These are phyloP conservation scores for Urocitellus parryii DNA, from an alignment of 2,113 vertebrate genomes.

Conservation along the genomic window DNA sequence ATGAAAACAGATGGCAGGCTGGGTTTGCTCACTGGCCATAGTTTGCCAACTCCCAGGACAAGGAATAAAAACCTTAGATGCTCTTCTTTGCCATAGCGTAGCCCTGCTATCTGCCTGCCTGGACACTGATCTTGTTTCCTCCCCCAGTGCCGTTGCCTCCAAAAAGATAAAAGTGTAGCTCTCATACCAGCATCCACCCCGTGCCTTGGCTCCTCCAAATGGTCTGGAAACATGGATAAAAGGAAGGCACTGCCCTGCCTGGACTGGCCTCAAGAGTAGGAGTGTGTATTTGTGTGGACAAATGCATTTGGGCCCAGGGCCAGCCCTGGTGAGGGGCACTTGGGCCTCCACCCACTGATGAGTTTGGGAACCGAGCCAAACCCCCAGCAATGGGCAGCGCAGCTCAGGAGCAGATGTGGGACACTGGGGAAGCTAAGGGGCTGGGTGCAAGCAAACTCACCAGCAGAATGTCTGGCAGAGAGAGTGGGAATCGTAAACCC, in stretches of 20 bases:
- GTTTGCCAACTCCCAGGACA: neutral
- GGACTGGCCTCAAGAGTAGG: neutral
- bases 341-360: neutral
- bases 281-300: neutral
- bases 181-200: neutral
- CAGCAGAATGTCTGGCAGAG: conserved; percentile 70
- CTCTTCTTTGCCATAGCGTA: neutral
- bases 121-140: neutral
- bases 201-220: neutral
- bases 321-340: conserved; percentile 12
- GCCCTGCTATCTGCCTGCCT: neutral
- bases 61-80: neutral
- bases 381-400: neutral
- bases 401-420: conserved; percentile 29
- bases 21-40: neutral
- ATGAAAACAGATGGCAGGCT: neutral
- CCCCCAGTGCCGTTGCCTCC: neutral
- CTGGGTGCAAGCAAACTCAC: conserved; percentile 95
- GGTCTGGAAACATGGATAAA: neutral
- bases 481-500: conserved; percentile 37
- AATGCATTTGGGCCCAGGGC: neutral
- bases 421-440: conserved; percentile 75
- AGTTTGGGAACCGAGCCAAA: neutral
- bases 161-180: neutral
- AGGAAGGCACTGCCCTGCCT: neutral